These are phyloP conservation scores for Mus spretus DNA, from an alignment of 2,797 vertebrate species.

Conservation along the genomic window DNA sequence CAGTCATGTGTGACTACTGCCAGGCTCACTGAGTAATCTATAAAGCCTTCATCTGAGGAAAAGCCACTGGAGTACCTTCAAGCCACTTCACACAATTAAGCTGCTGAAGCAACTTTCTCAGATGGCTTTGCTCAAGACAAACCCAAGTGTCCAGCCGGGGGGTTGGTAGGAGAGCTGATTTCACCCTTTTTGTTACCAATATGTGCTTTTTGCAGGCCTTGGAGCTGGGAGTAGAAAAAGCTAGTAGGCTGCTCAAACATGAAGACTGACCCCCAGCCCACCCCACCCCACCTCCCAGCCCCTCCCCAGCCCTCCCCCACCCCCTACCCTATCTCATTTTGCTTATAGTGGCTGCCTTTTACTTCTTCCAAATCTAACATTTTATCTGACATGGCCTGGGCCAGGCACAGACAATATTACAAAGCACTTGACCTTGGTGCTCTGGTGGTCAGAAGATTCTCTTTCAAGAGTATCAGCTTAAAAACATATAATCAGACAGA, in stretches of 20 bases:
- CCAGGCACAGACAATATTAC: neutral
- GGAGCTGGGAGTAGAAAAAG: conserved; percentile 7
- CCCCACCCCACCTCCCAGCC: neutral
- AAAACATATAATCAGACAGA: neutral
- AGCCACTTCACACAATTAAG: neutral
- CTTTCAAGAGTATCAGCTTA: conserved; percentile 37
- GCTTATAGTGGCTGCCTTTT: neutral
- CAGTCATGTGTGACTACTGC: neutral
- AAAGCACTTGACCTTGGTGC: conserved; percentile 5
- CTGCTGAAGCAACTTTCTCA: neutral
- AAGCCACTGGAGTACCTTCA: neutral
- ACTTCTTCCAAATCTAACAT: neutral
- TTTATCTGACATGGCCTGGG: neutral
- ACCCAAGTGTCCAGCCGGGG: neutral
- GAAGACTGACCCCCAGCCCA: neutral
- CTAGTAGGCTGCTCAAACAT: neutral
- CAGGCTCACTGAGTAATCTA: neutral
- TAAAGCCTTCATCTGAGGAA: conserved; percentile 34
- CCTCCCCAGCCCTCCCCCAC: too few relatives aligned
- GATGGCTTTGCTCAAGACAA: conserved; percentile 37
- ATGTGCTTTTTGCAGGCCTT: neutral
- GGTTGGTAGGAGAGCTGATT: neutral
- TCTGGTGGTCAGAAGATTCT: neutral
- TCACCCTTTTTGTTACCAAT: neutral
- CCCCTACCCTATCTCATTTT: neutral